Conservation (phyloP, 2,888 invertebrate genomes). For the Chrysotoxum bicinctum region DNA sequence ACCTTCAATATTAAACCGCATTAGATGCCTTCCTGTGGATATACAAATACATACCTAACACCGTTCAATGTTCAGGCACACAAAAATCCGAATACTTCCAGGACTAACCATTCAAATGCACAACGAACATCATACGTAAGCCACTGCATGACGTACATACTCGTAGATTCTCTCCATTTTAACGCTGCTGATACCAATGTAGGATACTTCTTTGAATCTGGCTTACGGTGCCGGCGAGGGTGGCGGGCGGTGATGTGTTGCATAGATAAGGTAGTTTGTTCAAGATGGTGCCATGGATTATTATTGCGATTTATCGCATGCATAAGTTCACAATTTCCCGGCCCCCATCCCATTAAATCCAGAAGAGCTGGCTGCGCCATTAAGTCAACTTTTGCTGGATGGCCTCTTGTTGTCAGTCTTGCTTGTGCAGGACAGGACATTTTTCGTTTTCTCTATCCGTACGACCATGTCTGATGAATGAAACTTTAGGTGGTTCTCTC, state of each 20-base stretch:
- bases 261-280: slow-evolving; percentile 25
- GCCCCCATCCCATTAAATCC: slow-evolving; percentile 19
- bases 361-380: slow-evolving; percentile 8
- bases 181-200: neutral
- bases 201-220: neutral
- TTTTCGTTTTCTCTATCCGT: slow-evolving; percentile 6
- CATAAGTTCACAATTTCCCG: slow-evolving; percentile 26
- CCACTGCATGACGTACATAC: slow-evolving; percentile 1
- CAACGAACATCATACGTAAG: neutral
- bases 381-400: slow-evolving; percentile 23
- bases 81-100: neutral
- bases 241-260: neutral
- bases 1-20: neutral
- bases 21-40: neutral
- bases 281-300: slow-evolving; percentile 44
- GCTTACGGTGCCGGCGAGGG: neutral
- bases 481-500: slow-evolving; percentile 25
- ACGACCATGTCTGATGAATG: slow-evolving; percentile 37
- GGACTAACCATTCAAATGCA: neutral
- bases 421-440: slow-evolving; percentile 1
- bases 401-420: slow-evolving; percentile 18
- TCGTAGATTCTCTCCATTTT: neutral
- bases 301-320: slow-evolving; percentile 34
- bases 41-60: neutral
- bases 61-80: neutral